Evolutionary conservation across 2,888 invertebrate species (phyloP).

Genomic region (Apamea epomidion): DNA sequence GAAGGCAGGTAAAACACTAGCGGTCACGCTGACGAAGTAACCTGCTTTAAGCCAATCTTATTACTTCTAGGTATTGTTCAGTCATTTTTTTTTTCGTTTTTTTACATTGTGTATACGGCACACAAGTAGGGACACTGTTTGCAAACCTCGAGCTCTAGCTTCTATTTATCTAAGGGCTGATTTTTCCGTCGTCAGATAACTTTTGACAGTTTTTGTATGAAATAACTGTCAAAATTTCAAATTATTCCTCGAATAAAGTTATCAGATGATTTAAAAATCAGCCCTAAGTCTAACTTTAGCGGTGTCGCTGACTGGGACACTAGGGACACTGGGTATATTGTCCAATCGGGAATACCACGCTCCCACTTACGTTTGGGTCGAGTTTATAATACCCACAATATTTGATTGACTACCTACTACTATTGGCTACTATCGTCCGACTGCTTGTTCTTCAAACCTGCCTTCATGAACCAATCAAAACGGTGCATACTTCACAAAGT

Average conservation of each 20-base stretch:
- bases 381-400: neutral
- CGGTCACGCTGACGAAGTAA: neutral
- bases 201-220: too few relatives aligned
- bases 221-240: too few relatives aligned
- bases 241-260: too few relatives aligned
- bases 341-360: neutral
- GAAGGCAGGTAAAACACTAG: conserved; percentile 2
- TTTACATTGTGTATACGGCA: too few relatives aligned
- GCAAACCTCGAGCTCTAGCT: neutral
- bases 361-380: neutral
- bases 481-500: conserved; percentile 27
- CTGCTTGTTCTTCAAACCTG: neutral
- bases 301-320: neutral
- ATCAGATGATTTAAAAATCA: too few relatives aligned
- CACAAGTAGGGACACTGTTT: neutral
- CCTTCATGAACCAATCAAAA: conserved; percentile 18
- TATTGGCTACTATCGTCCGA: neutral
- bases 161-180: neutral
- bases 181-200: too few relatives aligned
- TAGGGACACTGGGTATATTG: neutral
- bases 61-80: neutral
- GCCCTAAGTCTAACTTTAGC: neutral
- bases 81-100: neutral
- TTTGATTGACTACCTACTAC: neutral
- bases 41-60: neutral